A percentile compares a stretch with the other conserved stretches of the same genome.
These are phyloP conservation scores for Heliconius melpomene DNA, from an alignment of 1,140 invertebrate species.

Conservation along the genomic window DNA sequence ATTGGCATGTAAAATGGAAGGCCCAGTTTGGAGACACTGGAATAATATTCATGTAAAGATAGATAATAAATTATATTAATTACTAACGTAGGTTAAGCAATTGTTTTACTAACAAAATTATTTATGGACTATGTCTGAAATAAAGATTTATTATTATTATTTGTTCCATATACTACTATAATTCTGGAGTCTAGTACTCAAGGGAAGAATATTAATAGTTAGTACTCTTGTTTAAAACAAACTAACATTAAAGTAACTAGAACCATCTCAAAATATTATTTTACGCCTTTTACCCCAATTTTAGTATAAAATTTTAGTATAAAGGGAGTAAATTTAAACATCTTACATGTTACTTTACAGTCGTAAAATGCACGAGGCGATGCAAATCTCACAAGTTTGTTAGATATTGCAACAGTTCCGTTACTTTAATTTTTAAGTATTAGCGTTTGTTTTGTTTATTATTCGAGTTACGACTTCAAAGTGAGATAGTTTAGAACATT, in stretches of 20 bases:
- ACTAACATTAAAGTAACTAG: not conserved
- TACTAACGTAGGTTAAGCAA: no score
- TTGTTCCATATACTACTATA: no score
- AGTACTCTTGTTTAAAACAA: not conserved
- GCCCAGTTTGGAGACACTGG: no score
- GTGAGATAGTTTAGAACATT: not conserved
- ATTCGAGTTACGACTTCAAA: conserved; percentile 3
- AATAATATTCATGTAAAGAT: no score
- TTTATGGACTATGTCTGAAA: no score
- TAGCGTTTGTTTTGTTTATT: conserved; percentile 4
- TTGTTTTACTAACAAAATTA: no score
- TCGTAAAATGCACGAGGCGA: conserved; percentile 15
- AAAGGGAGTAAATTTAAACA: not conserved
- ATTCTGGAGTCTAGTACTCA: no score
- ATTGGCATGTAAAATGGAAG: no score
- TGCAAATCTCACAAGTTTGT: not conserved
- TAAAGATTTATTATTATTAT: no score
- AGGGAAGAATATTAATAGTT: no score
- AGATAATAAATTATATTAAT: no score
- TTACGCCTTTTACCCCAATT: not conserved
- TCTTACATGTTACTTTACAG: not conserved
- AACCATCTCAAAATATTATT: not conserved
- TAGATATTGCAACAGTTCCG: not conserved
- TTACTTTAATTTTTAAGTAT: conserved; percentile 9
- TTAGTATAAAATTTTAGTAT: not conserved